phyloP scores from a whole-genome alignment of 2,888 invertebrate genomes.

The Lycophotia porphyrea region DNA sequence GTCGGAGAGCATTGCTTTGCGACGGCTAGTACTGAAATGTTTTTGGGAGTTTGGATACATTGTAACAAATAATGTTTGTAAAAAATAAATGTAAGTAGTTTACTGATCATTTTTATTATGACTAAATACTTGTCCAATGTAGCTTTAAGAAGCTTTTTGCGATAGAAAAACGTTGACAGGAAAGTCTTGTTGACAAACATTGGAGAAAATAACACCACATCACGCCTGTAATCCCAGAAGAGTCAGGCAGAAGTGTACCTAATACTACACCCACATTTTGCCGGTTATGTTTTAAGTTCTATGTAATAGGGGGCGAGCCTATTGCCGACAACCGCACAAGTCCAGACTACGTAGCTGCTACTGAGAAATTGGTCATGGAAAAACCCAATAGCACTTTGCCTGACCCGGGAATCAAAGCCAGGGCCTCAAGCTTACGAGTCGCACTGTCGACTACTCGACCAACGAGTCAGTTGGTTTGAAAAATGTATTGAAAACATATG shows the following conservation, averaged over 20 bases:
- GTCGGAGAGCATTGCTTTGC: conserved; percentile 30
- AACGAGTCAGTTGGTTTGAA: neutral
- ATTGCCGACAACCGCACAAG: too few species aligned
- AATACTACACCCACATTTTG: too few species aligned
- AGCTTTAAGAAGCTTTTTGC: neutral
- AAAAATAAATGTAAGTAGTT: neutral
- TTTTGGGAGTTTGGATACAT: conserved; percentile 15
- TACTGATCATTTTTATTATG: neutral
- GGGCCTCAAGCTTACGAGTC: too few species aligned
- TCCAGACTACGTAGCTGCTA: too few species aligned
- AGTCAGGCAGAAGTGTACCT: too few species aligned
- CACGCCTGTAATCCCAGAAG: too few species aligned
- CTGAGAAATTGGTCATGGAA: too few species aligned
- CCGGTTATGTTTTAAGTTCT: too few species aligned
- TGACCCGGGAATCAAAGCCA: too few species aligned
- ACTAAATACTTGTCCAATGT: neutral
- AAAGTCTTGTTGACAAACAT: neutral
- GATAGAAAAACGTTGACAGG: neutral
- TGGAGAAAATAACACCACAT: neutral
- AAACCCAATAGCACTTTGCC: too few species aligned
- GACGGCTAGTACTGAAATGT: conserved; percentile 20
- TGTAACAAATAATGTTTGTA: neutral
- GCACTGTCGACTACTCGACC: too few species aligned
- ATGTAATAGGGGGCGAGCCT: too few species aligned
- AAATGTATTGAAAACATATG: neutral